Conservation (phyloP, 2,113 vertebrate genomes). For the Actenoides lindsayi region DNA sequence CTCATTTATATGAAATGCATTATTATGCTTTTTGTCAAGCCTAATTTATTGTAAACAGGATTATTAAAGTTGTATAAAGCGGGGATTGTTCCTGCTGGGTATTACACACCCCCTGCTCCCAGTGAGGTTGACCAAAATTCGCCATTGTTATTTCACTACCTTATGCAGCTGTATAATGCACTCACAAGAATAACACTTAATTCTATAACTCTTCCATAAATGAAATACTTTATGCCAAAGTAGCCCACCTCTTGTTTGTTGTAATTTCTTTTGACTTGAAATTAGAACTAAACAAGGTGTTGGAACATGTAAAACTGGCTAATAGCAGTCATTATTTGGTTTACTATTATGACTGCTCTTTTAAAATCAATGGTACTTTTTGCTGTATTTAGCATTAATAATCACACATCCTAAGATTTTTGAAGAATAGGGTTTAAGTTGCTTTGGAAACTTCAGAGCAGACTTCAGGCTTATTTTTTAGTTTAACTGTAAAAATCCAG, state of each 20-base stretch:
- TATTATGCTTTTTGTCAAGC: conserved; percentile 20
- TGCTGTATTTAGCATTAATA: background rate
- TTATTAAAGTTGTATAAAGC: conserved; percentile 11
- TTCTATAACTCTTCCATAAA: background rate
- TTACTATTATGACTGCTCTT: background rate
- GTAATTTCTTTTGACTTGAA: background rate
- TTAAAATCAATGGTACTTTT: background rate
- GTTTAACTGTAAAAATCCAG: background rate
- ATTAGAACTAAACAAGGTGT: background rate
- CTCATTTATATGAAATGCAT: conserved; percentile 21
- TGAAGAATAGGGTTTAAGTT: background rate
- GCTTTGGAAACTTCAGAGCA: background rate
- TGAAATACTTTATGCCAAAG: background rate
- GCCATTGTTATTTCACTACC: background rate
- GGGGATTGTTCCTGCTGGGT: background rate
- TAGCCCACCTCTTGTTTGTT: background rate
- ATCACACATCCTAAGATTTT: background rate
- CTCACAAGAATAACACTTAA: background rate
- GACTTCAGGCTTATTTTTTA: background rate
- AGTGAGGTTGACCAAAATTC: background rate
- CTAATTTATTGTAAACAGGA: conserved; percentile 38
- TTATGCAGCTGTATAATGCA: background rate
- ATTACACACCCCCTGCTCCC: background rate
- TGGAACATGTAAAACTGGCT: background rate
- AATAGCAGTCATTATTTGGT: background rate